phyloP scores from a whole-genome alignment of 1,140 invertebrate genomes.

The Drosophila albomicans region DNA sequence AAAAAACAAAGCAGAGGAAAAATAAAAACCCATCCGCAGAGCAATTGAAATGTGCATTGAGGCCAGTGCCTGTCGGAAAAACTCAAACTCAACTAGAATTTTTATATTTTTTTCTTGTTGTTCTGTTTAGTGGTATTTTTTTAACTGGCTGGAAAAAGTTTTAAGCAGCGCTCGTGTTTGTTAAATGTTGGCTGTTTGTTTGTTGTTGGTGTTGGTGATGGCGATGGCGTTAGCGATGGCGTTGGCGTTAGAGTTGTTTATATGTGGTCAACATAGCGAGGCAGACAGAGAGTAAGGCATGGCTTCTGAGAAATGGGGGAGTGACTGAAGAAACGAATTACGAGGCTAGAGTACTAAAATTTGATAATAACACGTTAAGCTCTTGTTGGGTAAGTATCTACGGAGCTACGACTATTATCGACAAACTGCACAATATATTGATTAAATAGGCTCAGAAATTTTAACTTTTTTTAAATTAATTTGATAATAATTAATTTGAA shows the following conservation, averaged over 20 bases:
- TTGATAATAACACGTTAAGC: constrained; percentile 19
- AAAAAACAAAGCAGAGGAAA: constrained; percentile 6
- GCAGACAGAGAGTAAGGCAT: constrained; percentile 7
- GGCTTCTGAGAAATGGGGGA: constrained; percentile 10
- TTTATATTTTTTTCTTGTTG: constrained; percentile 40
- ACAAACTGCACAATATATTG: neutral
- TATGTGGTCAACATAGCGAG: constrained; percentile 70
- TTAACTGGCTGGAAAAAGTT: constrained; percentile 69
- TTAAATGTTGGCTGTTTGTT: constrained; percentile 53
- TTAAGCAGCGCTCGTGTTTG: constrained; percentile 70
- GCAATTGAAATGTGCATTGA: constrained; percentile 78
- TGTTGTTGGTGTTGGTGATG: constrained; percentile 52
- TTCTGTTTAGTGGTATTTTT: constrained; percentile 46
- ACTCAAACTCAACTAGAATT: constrained; percentile 62
- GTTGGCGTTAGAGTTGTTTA: constrained; percentile 53
- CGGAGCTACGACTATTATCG: neutral
- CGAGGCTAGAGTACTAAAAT: constrained; percentile 18
- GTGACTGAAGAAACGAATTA: constrained; percentile 21
- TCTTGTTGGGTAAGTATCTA: neutral
- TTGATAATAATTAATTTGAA: too few relatives aligned
- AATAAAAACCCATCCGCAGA: constrained; percentile 37
- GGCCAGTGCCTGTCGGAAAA: constrained; percentile 65
- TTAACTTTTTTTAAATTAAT: too few relatives aligned
- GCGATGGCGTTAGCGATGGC: constrained; percentile 30
- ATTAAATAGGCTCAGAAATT: neutral